Percentiles rank a stretch among this genome's conserved stretches.
Evolutionary conservation across 2,888 invertebrate species (phyloP).

Genomic region (Meghimatium bilineatum): DNA sequence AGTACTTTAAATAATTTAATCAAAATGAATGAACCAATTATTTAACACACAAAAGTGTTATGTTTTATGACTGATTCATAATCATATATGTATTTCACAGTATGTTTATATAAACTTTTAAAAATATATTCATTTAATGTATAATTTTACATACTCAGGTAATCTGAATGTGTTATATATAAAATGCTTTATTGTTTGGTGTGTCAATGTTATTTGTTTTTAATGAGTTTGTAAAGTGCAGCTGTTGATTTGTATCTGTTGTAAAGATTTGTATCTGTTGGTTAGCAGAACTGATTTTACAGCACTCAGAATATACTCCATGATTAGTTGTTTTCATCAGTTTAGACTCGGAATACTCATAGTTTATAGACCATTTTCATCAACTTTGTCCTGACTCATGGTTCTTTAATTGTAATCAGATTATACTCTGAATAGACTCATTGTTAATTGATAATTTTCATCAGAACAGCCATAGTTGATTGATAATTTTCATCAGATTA

Average conservation of each 20-base stretch:
- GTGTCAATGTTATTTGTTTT: background rate
- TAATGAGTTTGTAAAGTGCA: background rate
- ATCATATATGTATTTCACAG: background rate
- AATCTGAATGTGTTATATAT: too few species aligned
- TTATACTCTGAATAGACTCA: too few species aligned
- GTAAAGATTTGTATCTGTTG: too few species aligned
- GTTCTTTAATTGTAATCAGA: background rate
- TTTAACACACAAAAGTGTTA: background rate
- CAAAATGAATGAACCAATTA: background rate
- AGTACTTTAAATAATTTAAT: background rate
- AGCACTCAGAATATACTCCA: background rate
- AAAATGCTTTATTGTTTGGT: too few species aligned
- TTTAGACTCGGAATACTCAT: background rate
- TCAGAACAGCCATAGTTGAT: too few species aligned
- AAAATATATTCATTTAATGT: background rate
- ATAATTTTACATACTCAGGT: background rate
- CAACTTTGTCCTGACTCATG: background rate
- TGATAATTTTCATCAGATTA: too few species aligned
- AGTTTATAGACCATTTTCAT: too few species aligned
- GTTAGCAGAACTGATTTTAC: background rate
- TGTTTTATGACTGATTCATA: background rate
- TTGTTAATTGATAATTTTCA: too few species aligned
- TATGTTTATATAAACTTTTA: background rate
- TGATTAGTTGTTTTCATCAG: background rate
- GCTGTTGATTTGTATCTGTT: background rate